phyloP scores from a whole-genome alignment of 2,113 vertebrate species.

The Podarcis muralis region DNA sequence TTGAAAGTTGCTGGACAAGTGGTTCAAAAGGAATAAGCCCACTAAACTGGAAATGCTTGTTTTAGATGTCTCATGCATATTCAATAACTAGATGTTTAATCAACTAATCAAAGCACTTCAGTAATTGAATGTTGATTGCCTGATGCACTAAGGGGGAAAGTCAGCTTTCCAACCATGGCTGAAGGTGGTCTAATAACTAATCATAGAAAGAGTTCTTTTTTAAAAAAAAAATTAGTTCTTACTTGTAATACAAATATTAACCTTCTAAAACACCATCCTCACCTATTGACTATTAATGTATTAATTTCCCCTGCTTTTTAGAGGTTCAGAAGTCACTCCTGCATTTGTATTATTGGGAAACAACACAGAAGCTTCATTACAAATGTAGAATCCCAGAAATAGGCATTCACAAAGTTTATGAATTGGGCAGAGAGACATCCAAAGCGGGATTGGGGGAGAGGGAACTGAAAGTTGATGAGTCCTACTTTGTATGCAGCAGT shows the following conservation, averaged over 20 bases:
- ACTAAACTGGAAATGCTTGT: conserved; percentile 45
- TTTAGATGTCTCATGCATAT: conserved; percentile 71
- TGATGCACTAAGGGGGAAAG: conserved; percentile 64
- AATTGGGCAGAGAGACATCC: no score
- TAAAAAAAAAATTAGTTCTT: conserved; percentile 17
- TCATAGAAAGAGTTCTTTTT: conserved; percentile 33
- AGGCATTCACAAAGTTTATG: neutral
- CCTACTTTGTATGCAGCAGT: no score
- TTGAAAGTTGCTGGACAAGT: conserved; percentile 64
- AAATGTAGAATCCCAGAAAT: neutral
- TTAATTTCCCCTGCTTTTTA: neutral
- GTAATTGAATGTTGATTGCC: conserved; percentile 76
- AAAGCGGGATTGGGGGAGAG: no score
- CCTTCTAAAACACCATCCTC: conserved; percentile 50
- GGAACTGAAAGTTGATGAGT: no score
- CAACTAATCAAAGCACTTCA: conserved; percentile 69
- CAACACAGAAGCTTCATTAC: neutral
- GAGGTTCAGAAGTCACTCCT: neutral
- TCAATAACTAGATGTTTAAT: conserved; percentile 66
- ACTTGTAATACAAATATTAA: conserved; percentile 50
- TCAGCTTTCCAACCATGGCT: conserved; percentile 58
- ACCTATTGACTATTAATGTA: neutral
- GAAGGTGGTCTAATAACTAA: conserved; percentile 63
- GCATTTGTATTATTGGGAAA: neutral
- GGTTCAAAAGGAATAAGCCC: conserved; percentile 36